Evolutionary conservation across 2,888 invertebrate species (phyloP), one percentile per base, ranked within the genome.

Genomic region (Augiades crinisus): DNA sequence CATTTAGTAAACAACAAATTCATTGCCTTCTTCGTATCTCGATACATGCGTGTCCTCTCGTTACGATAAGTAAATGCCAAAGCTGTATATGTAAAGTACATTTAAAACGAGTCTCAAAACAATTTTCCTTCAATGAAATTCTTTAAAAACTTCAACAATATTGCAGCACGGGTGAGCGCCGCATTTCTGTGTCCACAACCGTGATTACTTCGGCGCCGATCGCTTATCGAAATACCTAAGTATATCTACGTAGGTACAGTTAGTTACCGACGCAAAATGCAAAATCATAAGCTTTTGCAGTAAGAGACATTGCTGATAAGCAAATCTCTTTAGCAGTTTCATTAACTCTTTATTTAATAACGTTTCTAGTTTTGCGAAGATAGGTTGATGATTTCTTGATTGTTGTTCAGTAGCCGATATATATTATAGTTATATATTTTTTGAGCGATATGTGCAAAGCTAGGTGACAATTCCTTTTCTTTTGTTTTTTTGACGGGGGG

Each of bases 11-110:
- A 58, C 54, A 58, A 57, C 58, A 60, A 59, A 59, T 56, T 60
- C 57, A 60, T 58, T 54, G 56, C 59, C 60, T 56, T 62, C 57
- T 58, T 56, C 31, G 56, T 58, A 59, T 53, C 54, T 51, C 41
- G 44, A 34, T 31, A 56, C 52, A 54, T 46, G 57, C 61, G 55
- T n/a, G n/a, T 65, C 65, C 58, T 60, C 63, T 63, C 62, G 59
- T 60, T 58, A 60, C 62, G 65, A 73, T 69, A 75, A 75, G 72
- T 72, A 75, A 78, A 75, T 72, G 61, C 61, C 67, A 67, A 62
- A 56, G 57, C 53, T 56, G 55, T 53, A 59, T 64, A 63, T 56
- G 57, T 57, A 58, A 61, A 59, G 62, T 61, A 56, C 52, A 52
- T 64, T 58, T 64, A 63, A 27, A 58, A 54, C 55, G 65, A 64